Base-by-base conservation (phyloP, 2,113 vertebrate species). In the Rhabdomys dilectus region DNA sequence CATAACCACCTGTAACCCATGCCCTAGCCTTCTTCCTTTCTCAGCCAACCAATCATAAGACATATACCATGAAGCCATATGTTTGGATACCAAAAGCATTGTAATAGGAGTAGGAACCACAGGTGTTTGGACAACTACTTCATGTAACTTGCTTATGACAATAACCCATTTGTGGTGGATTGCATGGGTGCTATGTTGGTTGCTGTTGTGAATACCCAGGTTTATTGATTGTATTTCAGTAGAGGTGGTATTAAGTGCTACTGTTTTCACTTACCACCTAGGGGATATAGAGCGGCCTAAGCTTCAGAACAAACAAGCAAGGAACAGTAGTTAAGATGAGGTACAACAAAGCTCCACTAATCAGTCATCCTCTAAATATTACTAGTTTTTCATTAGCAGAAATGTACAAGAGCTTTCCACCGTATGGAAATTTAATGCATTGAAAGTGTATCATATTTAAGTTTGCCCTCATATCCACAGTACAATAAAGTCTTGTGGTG, bases 281-380 rank as follows among this genome's bases (percentile, higher is more conserved):
- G 31, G 13, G 9, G 60, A 22, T 21, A 42, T 53, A 68, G 11
- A 56, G 17, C 17, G 17, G 19, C 11, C 68, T 45, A 11, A 15
- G 15, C n/a, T n/a, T 10, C 64, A 58, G 60, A 45, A 3, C 36
- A 60, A 51, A 12, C 19, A 51, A 48, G 24, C n/a, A 64, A 5
- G 19, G 48, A 51, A 42, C 13, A 7, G 34, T 16, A 42, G 21
- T 45, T 81, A 58, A 94, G 91, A 70, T 92, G 78, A 89, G 5
- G 29, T 70, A 58, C 13, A 66, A 31, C 29, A n/a, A 72, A 68
- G 31, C 36, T 31, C 17, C 22, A 3, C 70, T 86, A 76, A 81
- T 70, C 62, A 91, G 29, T 89, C 36, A 72, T 78, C 42, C 80
- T 24, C n/a, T 48, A 70, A 88, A 93, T 91, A 78, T 91, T 62